Base-by-base conservation (phyloP, 35 echinoderm and acorn worm species). In the Holothuria glaberrima region DNA sequence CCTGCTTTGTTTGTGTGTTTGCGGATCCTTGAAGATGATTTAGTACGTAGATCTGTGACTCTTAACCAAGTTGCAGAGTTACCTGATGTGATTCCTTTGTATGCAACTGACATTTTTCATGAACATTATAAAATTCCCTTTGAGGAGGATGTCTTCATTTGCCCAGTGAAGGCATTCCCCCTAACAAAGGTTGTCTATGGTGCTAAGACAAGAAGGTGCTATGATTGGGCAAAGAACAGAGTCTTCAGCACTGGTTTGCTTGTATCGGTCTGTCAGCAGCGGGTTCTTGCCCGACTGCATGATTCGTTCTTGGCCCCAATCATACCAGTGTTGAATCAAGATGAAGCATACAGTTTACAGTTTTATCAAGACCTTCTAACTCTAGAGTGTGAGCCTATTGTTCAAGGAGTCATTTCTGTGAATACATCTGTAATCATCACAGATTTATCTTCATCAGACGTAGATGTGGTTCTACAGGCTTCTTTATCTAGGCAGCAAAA, bases 111-210 rank as follows among this genome's bases (percentile, higher is more conserved):
- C 24, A 75, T 35, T 14, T 99, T 99, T 74, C 97, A 99, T 78
- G 78, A 82, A 46, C 97, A 99, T 74, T 99, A 99, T 64, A 91
- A 86, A 41, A 95, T 99, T 30, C 79, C 89, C 14, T 90, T 89
- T 58, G 88, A 91, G 29, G 97, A 91, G 78, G 93, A 95, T 84
- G 93, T 99, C 9, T 93, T 87, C 54, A 93, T 99, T 52, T 70
- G 91, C 83, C 76, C 91, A 27, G 97, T 99, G 20, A 95, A 94
- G 57, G 88, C 90, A 26, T 98, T 98, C 83, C 97, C 97, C 61
- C 91, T 99, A 18, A 75, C 93, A 35, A 99, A 99, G 84, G 97
- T 95, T 85, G 91, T 99, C 13, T 95, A 95, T 95, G 97, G 97
- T 50, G 93, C 97, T 20, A 99, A 89, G 78, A 93, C 97, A 41